Evolutionary conservation across 2,888 invertebrate genomes (phyloP).

Genomic region (Troilus luridus): DNA sequence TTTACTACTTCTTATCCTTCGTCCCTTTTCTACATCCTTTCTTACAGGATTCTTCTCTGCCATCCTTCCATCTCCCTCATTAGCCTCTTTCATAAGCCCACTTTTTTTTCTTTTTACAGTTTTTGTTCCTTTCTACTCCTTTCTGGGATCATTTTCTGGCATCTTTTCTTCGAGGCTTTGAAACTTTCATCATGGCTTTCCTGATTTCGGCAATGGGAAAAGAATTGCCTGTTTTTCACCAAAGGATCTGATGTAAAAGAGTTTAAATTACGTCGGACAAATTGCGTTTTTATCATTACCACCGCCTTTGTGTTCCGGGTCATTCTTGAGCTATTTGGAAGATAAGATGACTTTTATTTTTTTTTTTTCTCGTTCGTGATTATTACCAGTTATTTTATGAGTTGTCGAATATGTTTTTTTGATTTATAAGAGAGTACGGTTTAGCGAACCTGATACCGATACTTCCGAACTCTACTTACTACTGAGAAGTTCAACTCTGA

Average conservation of each 20-base stretch:
- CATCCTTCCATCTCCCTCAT: conserved; percentile 45
- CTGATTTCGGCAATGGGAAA: conserved; percentile 44
- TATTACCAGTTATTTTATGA: too few relatives aligned
- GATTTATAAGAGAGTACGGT: too few relatives aligned
- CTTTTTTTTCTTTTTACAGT: not conserved
- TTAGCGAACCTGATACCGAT: too few relatives aligned
- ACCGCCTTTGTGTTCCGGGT: not conserved
- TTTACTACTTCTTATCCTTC: not conserved
- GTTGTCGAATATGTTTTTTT: too few relatives aligned
- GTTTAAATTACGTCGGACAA: conserved; percentile 21
- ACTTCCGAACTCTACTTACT: too few relatives aligned
- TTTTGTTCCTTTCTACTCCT: conserved; percentile 18
- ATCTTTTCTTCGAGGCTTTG: conserved; percentile 28
- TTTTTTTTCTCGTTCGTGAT: not conserved
- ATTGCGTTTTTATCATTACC: conserved; percentile 34
- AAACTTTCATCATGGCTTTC: conserved; percentile 23
- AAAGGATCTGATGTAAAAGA: conserved; percentile 5
- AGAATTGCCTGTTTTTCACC: conserved; percentile 42
- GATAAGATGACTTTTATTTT: not conserved
- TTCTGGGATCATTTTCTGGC: conserved; percentile 18
- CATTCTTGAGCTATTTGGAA: not conserved
- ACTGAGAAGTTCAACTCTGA: too few relatives aligned
- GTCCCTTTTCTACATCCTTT: not conserved
- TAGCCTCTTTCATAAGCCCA: conserved; percentile 29
- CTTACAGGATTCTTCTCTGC: not conserved